Conservation (phyloP, 2,888 invertebrate species). For the Tachina fera region DNA sequence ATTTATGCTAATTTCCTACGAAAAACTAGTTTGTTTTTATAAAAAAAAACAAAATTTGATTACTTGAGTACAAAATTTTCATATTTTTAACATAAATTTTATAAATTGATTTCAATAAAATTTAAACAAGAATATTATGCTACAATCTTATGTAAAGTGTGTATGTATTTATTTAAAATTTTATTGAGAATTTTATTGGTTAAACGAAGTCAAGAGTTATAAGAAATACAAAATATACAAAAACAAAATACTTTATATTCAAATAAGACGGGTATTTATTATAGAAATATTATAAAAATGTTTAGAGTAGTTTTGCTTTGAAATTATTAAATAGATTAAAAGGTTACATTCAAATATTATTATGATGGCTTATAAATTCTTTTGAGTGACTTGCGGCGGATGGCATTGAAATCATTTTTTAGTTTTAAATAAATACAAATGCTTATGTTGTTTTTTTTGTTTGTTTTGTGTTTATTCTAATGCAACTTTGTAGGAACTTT, state of each 20-base stretch:
- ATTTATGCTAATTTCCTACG: slow-evolving; percentile 8
- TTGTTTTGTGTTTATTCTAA: no score
- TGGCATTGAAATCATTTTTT: neutral
- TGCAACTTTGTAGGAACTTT: no score
- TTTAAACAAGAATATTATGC: neutral
- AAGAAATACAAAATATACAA: neutral
- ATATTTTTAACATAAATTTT: slow-evolving; percentile 12
- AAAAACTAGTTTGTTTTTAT: neutral
- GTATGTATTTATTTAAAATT: neutral
- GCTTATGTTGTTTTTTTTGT: no score
- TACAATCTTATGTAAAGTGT: neutral
- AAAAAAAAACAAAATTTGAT: neutral
- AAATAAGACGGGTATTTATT: neutral
- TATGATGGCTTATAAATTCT: neutral
- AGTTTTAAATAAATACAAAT: no score
- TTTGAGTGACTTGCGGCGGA: neutral
- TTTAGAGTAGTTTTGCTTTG: neutral
- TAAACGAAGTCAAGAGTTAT: neutral
- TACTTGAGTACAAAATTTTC: neutral
- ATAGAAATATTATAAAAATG: neutral
- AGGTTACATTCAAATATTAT: neutral
- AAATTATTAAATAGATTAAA: neutral
- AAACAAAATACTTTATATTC: neutral
- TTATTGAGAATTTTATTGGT: neutral
- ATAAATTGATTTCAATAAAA: slow-evolving; percentile 6